These are phyloP conservation scores for Drosophila aldrichi DNA, from an alignment of 2,888 invertebrate species.

Conservation along the genomic window DNA sequence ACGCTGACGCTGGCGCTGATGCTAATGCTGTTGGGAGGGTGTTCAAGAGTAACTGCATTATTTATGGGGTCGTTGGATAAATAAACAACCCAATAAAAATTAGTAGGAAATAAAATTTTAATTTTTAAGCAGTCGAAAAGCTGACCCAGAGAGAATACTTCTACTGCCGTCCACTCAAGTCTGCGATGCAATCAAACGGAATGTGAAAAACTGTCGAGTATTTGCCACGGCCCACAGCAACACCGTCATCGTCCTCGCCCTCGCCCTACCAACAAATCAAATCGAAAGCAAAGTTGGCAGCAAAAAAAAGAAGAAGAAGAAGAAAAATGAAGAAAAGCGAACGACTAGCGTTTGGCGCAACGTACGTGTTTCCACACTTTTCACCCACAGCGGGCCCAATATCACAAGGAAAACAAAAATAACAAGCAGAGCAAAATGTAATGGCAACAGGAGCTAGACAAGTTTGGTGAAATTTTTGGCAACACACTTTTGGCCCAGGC, in stretches of 20 bases:
- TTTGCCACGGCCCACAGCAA: conserved; percentile 14
- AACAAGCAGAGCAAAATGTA: conserved; percentile 6
- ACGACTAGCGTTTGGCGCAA: conserved; percentile 25
- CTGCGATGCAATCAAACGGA: conserved; percentile 59
- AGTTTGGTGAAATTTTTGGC: conserved; percentile 55
- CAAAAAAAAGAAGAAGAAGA: conserved; percentile 24
- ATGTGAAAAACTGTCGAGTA: conserved; percentile 52
- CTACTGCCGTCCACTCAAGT: conserved; percentile 10
- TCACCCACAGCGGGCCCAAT: background rate
- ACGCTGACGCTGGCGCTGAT: conserved; percentile 4
- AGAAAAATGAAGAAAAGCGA: conserved; percentile 31
- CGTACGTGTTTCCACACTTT: conserved; percentile 52
- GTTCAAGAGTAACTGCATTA: conserved; percentile 41
- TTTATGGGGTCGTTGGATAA: conserved; percentile 29
- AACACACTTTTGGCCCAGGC: conserved; percentile 50
- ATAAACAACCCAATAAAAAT: conserved; percentile 53
- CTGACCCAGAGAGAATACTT: conserved; percentile 22
- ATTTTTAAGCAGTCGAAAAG: conserved; percentile 44
- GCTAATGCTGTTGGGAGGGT: background rate
- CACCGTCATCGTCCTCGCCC: background rate
- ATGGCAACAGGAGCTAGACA: conserved; percentile 27
- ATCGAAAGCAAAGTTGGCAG: conserved; percentile 23
- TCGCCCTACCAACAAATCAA: conserved; percentile 24
- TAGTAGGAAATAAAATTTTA: conserved; percentile 59
- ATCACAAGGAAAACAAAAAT: conserved; percentile 4